Evolutionary conservation across 1,140 invertebrate species (phyloP).

Genomic region (Copidosoma floridanum): DNA sequence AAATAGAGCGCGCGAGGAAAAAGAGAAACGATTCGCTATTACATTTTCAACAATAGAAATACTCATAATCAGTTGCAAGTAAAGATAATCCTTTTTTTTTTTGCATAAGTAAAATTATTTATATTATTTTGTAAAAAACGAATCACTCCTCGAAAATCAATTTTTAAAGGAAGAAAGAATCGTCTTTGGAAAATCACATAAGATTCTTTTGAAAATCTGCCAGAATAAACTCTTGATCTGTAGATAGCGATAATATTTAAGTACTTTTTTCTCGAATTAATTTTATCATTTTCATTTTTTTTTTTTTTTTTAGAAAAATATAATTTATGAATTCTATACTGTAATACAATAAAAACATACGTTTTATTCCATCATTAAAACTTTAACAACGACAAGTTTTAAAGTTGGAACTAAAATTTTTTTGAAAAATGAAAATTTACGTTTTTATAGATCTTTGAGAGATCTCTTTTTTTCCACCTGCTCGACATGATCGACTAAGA

Average conservation of each 20-base stretch:
- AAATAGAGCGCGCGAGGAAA: too few species aligned
- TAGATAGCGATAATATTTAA: too few species aligned
- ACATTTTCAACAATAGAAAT: too few species aligned
- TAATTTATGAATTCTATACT: slow-evolving; percentile 18
- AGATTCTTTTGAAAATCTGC: neutral
- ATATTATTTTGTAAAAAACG: slow-evolving; percentile 11
- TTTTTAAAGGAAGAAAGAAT: slow-evolving; percentile 11
- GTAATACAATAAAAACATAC: slow-evolving; percentile 6
- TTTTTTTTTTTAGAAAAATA: slow-evolving; percentile 26
- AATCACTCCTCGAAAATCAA: slow-evolving; percentile 5
- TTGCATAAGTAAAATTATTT: slow-evolving; percentile 9
- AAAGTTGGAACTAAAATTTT: too few species aligned
- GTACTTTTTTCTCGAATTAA: too few species aligned
- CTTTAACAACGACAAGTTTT: too few species aligned
- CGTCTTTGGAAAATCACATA: neutral
- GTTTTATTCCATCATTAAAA: slow-evolving; percentile 14
- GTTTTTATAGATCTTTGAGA: neutral
- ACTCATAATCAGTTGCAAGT: too few species aligned
- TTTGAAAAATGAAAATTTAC: neutral
- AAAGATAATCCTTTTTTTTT: neutral
- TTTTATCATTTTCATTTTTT: slow-evolving; percentile 11
- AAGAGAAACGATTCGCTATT: too few species aligned
- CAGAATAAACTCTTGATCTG: slow-evolving; percentile 13
- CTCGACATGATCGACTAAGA: slow-evolving; percentile 15
- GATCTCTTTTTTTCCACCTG: slow-evolving; percentile 4